A percentile compares a stretch with the other conserved stretches of the same genome.
Evolutionary conservation across 1,140 invertebrate species (phyloP).

Genomic region (Aradophagus sp.): DNA sequence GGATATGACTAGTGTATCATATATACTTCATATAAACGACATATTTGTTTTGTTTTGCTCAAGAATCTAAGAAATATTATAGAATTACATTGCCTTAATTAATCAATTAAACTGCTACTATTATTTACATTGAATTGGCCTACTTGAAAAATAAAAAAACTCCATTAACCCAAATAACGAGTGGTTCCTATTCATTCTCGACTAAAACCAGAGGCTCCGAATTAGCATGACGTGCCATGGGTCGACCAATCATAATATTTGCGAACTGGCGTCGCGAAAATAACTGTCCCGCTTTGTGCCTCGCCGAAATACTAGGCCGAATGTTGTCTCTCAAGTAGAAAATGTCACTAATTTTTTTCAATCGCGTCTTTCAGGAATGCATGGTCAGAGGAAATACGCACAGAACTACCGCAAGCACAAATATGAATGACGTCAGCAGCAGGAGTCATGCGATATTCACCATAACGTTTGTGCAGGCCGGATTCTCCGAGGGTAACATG

Average conservation of each 20-base stretch:
- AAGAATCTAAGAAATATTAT: too few species aligned
- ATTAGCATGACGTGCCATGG: conserved; percentile 16
- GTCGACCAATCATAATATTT: conserved; percentile 45
- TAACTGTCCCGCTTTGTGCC: conserved; percentile 34
- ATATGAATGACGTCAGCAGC: conserved; percentile 91
- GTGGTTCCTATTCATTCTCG: too few species aligned
- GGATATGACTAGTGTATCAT: too few species aligned
- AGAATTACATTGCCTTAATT: too few species aligned
- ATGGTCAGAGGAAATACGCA: conserved; percentile 86
- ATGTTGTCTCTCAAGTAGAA: too few species aligned
- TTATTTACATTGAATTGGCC: too few species aligned
- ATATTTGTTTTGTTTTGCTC: too few species aligned
- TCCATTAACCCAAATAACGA: too few species aligned
- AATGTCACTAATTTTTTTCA: conserved; percentile 4
- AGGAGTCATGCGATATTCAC: conserved; percentile 97
- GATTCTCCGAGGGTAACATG: conserved; percentile 85
- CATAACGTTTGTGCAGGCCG: conserved; percentile 91
- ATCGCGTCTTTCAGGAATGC: conserved; percentile 77
- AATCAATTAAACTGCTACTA: too few species aligned
- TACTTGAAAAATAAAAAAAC: too few species aligned
- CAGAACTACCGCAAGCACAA: conserved; percentile 87
- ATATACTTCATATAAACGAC: too few species aligned
- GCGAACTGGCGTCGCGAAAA: conserved; percentile 26
- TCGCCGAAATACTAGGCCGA: too few species aligned
- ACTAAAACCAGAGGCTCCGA: conserved; percentile 24